Conservation (phyloP, 2,113 vertebrate species). For the Nothoprocta pentlandii region DNA sequence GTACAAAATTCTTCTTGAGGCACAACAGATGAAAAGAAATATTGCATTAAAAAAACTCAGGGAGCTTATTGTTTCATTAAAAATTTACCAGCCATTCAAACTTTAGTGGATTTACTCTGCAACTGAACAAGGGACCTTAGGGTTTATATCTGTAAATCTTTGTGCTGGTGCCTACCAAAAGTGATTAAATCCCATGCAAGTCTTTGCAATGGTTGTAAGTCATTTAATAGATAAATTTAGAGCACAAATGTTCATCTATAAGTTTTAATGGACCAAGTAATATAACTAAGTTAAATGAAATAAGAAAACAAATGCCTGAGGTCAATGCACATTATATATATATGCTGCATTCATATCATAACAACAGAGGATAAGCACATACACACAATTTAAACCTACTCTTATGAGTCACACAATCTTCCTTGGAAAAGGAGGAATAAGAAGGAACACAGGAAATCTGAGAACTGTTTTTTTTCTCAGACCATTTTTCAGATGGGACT, state of each 20-base stretch:
- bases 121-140: conserved; percentile 9
- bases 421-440: neutral
- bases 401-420: neutral
- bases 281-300: conserved; percentile 25
- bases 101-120: conserved; percentile 45
- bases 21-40: conserved; percentile 54
- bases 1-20: conserved; percentile 46
- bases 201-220: neutral
- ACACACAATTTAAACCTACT: neutral
- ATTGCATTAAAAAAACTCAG: conserved; percentile 25
- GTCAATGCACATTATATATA: neutral
- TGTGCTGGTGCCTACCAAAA: neutral
- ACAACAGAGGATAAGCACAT: neutral
- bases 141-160: conserved; percentile 38
- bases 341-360: neutral
- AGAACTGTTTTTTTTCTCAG: neutral
- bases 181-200: conserved; percentile 28
- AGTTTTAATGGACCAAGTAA: conserved; percentile 27
- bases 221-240: neutral
- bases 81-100: conserved; percentile 56
- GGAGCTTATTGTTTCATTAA: conserved; percentile 62
- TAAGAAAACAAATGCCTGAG: neutral
- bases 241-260: neutral
- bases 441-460: neutral
- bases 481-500: neutral